Conservation (phyloP, 2,888 invertebrate genomes). For the Oxyscelio sp. region DNA sequence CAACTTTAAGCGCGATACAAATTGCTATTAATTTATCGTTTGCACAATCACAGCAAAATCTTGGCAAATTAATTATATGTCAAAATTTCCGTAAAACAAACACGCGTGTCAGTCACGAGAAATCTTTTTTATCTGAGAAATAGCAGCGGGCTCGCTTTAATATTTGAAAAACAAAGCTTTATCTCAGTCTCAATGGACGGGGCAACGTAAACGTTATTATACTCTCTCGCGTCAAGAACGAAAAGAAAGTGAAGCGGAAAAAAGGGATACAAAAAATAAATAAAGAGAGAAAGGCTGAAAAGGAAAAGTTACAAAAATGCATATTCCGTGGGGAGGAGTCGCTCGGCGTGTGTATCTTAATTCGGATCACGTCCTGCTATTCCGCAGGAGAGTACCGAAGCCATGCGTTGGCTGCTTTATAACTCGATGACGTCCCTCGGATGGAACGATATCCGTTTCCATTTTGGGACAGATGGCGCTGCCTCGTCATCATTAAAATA, state of each 20-base stretch:
- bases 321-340: too few relatives aligned
- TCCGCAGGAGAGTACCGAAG: conserved; percentile 70
- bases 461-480: conserved; percentile 46
- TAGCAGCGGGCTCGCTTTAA: conserved; percentile 34
- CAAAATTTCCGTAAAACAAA: conserved; percentile 15
- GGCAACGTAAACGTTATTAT: conserved; percentile 54
- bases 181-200: conserved; percentile 52
- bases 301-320: conserved; percentile 19
- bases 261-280: not conserved
- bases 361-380: conserved; percentile 69
- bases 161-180: conserved; percentile 60
- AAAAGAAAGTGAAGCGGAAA: conserved; percentile 33
- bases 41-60: not conserved
- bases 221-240: conserved; percentile 40
- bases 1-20: too few relatives aligned
- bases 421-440: conserved; percentile 71
- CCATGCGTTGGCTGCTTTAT: conserved; percentile 64
- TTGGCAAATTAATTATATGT: conserved; percentile 7
- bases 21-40: too few relatives aligned
- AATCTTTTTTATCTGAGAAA: conserved; percentile 38
- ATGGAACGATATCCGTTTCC: conserved; percentile 63
- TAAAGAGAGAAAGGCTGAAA: conserved; percentile 10
- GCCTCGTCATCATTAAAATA: conserved; percentile 38
- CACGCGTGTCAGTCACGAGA: conserved; percentile 13
- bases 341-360: conserved; percentile 65